Conservation (phyloP, 2,113 vertebrate species). For the Anser brachyrhynchus region DNA sequence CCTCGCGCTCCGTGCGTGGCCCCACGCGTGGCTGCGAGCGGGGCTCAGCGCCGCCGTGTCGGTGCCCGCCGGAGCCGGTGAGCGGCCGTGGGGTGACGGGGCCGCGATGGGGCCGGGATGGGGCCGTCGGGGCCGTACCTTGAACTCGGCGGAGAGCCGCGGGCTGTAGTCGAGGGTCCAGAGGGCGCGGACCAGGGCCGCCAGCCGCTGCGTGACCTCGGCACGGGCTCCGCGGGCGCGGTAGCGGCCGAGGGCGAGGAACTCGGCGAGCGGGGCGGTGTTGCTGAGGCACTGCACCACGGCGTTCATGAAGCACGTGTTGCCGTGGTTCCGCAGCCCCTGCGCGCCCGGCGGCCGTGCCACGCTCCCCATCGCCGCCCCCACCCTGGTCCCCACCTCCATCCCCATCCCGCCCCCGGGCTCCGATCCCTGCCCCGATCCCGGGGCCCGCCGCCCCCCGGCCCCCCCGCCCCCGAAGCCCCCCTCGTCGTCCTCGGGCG, state of each 20-base stretch:
- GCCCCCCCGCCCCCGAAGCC: too few species aligned
- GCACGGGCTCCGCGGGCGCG: slow-evolving; percentile 60
- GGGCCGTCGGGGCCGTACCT: slow-evolving; percentile 77
- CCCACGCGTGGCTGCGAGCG: too few species aligned
- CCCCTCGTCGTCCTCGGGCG: too few species aligned
- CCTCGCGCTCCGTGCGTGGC: too few species aligned
- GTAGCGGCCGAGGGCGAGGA: slow-evolving; percentile 83
- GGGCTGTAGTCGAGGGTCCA: slow-evolving; percentile 94
- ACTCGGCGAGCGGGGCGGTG: slow-evolving; percentile 92
- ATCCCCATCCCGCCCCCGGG: not conserved
- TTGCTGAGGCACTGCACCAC: slow-evolving; percentile 96
- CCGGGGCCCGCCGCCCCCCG: too few species aligned
- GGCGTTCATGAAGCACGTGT: slow-evolving; percentile 97
- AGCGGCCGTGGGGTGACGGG: too few species aligned
- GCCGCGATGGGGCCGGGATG: too few species aligned
- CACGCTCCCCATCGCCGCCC: slow-evolving; percentile 44
- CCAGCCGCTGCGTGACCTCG: slow-evolving; percentile 90
- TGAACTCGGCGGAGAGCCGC: slow-evolving; percentile 92
- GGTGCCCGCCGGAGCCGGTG: too few species aligned
- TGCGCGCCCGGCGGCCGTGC: slow-evolving; percentile 85
- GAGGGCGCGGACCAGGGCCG: slow-evolving; percentile 88
- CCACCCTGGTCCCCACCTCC: not conserved
- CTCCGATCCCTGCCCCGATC: not conserved
- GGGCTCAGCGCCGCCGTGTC: too few species aligned
- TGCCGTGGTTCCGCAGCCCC: slow-evolving; percentile 94